Percentiles rank a stretch among this genome's conserved stretches.
Conservation (phyloP, 53 echinoderm and acorn worm species). For the Antedon mediterranea region DNA sequence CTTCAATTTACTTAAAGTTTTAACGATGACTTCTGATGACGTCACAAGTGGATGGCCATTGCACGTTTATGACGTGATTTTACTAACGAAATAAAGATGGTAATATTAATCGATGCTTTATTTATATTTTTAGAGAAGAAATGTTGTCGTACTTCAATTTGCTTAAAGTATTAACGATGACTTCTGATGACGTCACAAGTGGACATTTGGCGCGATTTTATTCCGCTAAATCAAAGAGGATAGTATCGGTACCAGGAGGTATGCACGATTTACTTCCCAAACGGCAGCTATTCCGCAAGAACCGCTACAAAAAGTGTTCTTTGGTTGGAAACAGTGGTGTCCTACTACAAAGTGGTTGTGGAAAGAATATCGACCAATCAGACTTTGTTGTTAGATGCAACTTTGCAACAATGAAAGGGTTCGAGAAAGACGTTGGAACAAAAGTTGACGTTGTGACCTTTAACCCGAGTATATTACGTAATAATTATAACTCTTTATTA, state of each 20-base stretch:
- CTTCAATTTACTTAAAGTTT: slow-evolving; percentile 84
- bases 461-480: slow-evolving; percentile 86
- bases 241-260: slow-evolving; percentile 50
- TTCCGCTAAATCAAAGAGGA: slow-evolving; percentile 53
- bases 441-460: slow-evolving; percentile 76
- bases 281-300: slow-evolving; percentile 48
- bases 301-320: slow-evolving; percentile 59
- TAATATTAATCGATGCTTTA: no score
- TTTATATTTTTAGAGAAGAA: slow-evolving; percentile 57
- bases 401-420: slow-evolving; percentile 73
- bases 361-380: slow-evolving; percentile 43
- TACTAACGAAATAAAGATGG: no score
- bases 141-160: slow-evolving; percentile 79
- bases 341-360: slow-evolving; percentile 73
- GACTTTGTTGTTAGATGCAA: slow-evolving; percentile 83
- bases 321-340: slow-evolving; percentile 92
- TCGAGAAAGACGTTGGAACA: slow-evolving; percentile 66
- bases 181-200: slow-evolving; percentile 74
- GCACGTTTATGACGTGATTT: slow-evolving; percentile 68
- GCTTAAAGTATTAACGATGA: slow-evolving; percentile 89
- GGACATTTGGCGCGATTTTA: slow-evolving; percentile 83
- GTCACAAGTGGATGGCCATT: slow-evolving; percentile 53
- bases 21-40: slow-evolving; percentile 97
- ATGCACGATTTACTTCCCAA: slow-evolving; percentile 57
- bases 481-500: slow-evolving; percentile 36